These are phyloP conservation scores for Varecia variegata DNA, from an alignment of 2,797 vertebrate genomes.

Conservation along the genomic window DNA sequence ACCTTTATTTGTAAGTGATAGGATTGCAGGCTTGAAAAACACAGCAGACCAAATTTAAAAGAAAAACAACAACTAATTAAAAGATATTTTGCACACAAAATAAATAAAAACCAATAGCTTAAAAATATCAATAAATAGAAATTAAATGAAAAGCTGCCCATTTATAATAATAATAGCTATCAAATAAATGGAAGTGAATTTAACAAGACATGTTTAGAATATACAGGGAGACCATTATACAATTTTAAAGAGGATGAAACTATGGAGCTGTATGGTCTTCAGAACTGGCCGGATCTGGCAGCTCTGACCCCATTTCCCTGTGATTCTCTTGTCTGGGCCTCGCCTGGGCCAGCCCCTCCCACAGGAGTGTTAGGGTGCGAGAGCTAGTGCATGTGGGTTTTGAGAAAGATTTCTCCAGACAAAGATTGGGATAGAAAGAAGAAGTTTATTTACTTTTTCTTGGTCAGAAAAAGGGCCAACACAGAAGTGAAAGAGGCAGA, in stretches of 20 bases:
- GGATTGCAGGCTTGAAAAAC: background rate
- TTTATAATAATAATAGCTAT: background rate
- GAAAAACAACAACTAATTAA: background rate
- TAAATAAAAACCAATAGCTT: background rate
- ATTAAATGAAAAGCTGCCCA: background rate
- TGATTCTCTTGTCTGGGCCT: background rate
- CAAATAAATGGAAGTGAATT: background rate
- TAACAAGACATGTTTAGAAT: background rate
- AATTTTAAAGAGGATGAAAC: background rate
- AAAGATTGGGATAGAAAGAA: too few species aligned
- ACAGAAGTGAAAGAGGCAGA: too few species aligned
- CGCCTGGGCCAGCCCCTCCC: background rate
- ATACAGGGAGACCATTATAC: background rate
- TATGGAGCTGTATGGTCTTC: fast-evolving
- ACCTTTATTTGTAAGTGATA: background rate
- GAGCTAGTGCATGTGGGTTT: too few species aligned
- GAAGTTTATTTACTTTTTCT: too few species aligned
- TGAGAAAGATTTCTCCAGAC: too few species aligned
- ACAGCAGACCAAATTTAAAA: background rate
- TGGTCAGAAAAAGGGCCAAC: too few species aligned
- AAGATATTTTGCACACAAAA: background rate
- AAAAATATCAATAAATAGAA: background rate
- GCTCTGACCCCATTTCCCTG: background rate
- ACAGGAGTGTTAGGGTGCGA: too few species aligned
- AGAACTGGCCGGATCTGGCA: background rate